Percentiles rank a stretch among this genome's conserved stretches.
Conservation (phyloP, 2,113 vertebrate species). For the Tragelaphus strepsiceros region DNA sequence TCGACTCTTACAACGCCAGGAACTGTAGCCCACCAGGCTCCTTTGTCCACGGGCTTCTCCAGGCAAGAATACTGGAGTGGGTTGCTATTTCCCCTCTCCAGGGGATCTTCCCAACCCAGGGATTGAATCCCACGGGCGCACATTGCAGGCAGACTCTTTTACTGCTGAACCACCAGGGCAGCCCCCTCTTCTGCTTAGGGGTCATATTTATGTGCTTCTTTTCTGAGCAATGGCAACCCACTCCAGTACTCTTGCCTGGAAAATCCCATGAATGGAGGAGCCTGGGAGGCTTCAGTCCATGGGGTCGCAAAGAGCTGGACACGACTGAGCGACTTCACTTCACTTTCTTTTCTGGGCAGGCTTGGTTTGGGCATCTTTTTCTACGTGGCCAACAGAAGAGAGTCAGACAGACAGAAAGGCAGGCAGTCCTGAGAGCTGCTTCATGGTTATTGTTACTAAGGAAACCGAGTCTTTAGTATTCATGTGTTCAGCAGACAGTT, state of each 20-base stretch:
- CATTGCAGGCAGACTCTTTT: not conserved
- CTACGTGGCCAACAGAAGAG: constrained; percentile 64
- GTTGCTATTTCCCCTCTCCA: not conserved
- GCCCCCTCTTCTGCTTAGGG: not conserved
- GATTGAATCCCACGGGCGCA: not conserved
- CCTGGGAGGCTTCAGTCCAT: not conserved
- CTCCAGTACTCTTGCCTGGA: not conserved
- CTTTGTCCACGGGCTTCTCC: not conserved
- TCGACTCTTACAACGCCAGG: rapidly evolving
- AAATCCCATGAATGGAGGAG: not conserved
- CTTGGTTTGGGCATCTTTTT: constrained; percentile 58
- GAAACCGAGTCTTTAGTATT: constrained; percentile 83
- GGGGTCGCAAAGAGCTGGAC: not conserved
- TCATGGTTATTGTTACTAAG: constrained; percentile 81
- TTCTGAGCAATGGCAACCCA: not conserved
- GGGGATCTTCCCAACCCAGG: not conserved
- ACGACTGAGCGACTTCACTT: not conserved
- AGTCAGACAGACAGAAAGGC: constrained; percentile 73
- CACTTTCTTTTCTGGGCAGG: constrained; percentile 15
- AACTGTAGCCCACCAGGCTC: not conserved
- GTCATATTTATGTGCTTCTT: not conserved
- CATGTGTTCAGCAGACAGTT: constrained; percentile 75
- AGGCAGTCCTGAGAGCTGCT: constrained; percentile 72
- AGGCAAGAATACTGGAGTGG: not conserved
- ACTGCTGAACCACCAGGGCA: not conserved